Percentiles rank a stretch among this genome's conserved stretches.
These are phyloP conservation scores for Tachina grossa DNA, from an alignment of 2,888 invertebrate genomes.

Conservation along the genomic window DNA sequence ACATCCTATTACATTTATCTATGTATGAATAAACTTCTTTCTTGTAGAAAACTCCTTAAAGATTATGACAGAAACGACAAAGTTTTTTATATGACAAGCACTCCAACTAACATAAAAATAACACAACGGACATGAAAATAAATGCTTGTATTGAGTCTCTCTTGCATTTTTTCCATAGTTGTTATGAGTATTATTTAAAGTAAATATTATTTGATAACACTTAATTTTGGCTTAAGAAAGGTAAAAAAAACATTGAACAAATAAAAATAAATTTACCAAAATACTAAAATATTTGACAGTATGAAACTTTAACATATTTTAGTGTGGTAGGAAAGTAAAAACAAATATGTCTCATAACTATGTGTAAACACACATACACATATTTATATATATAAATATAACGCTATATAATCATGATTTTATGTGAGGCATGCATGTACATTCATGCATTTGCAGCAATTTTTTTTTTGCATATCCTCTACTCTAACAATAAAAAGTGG, in stretches of 20 bases:
- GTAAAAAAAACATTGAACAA: background rate
- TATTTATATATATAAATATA: background rate
- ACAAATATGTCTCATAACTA: background rate
- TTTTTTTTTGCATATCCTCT: background rate
- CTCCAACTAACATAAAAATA: conserved; percentile 14
- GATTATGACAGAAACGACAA: background rate
- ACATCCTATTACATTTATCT: too few relatives aligned
- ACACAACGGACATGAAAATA: background rate
- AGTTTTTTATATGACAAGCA: background rate
- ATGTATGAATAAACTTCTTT: too few relatives aligned
- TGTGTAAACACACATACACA: background rate
- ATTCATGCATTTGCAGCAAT: background rate
- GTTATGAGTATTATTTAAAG: conserved; percentile 18
- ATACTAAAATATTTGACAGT: conserved; percentile 27
- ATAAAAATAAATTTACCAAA: conserved; percentile 12
- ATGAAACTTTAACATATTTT: conserved; percentile 10
- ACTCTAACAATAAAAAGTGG: background rate
- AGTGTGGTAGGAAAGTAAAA: background rate
- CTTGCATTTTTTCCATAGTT: conserved; percentile 1
- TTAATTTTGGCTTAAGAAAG: background rate
- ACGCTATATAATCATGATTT: background rate
- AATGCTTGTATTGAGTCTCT: background rate
- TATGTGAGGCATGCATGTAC: background rate
- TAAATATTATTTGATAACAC: conserved; percentile 12
- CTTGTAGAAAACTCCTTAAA: background rate